Conservation (phyloP, 53 echinoderm and acorn worm species). For the Glandiceps talaboti region DNA sequence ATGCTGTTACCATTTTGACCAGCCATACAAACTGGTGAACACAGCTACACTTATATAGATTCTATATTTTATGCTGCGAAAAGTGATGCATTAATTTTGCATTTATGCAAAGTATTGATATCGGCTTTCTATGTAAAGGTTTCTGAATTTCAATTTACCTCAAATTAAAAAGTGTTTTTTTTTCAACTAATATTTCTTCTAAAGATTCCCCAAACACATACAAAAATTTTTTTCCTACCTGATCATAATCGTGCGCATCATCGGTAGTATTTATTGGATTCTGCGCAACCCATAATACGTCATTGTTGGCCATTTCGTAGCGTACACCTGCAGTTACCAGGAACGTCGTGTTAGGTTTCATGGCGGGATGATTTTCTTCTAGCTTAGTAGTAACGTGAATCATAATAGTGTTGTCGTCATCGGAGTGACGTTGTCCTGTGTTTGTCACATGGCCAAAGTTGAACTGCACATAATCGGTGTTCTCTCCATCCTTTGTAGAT, state of each 20-base stretch:
- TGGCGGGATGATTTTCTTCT: slow-evolving; percentile 20
- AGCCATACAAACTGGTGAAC: no score
- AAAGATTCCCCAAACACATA: no score
- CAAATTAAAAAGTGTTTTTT: no score
- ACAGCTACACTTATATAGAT: no score
- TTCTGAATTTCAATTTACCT: no score
- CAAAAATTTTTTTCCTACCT: slow-evolving; percentile 4
- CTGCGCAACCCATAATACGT: slow-evolving; percentile 44
- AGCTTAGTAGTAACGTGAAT: slow-evolving; percentile 56
- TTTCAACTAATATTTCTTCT: no score
- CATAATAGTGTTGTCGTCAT: slow-evolving; percentile 39
- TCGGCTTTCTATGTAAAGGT: no score
- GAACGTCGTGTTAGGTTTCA: slow-evolving; percentile 3
- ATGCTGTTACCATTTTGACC: no score
- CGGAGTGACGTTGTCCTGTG: slow-evolving; percentile 31
- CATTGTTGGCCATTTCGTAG: slow-evolving; percentile 36
- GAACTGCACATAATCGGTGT: slow-evolving; percentile 47
- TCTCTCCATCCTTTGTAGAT: slow-evolving; percentile 33
- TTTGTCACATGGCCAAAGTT: slow-evolving; percentile 79
- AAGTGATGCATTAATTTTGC: no score
- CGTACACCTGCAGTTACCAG: slow-evolving; percentile 50
- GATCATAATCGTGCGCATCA: slow-evolving; percentile 36
- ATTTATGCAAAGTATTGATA: no score
- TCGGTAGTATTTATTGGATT: slow-evolving; percentile 38
- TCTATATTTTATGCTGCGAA: no score